Conservation (phyloP, 2,113 vertebrate genomes). For the Aegithalos caudatus region DNA sequence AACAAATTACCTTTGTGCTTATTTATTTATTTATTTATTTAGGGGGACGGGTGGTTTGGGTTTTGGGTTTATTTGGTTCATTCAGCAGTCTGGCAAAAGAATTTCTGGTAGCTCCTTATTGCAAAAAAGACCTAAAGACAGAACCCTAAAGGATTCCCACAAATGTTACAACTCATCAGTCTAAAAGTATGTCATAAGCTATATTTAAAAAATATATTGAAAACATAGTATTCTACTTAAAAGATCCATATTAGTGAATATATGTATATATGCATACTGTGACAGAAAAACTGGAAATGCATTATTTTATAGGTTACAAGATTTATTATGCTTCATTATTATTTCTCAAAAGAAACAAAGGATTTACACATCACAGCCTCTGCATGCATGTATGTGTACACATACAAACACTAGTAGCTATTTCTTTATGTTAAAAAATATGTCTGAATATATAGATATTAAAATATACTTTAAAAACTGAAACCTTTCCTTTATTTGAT, state of each 20-base stretch:
- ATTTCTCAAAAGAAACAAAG: not conserved
- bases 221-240: not conserved
- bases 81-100: not conserved
- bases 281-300: not conserved
- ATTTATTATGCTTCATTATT: not conserved
- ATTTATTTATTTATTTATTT: not conserved
- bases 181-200: not conserved
- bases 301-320: not conserved
- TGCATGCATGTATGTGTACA: rapidly evolving
- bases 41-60: rapidly evolving
- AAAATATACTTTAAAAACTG: not conserved
- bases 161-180: not conserved
- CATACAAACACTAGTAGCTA: not conserved
- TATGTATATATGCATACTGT: no score
- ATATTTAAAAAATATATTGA: not conserved
- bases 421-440: not conserved
- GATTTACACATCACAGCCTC: not conserved
- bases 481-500: not conserved
- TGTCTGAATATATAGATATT: not conserved
- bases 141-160: not conserved
- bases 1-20: not conserved
- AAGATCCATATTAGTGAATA: not conserved
- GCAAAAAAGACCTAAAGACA: not conserved
- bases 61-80: not conserved
- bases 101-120: not conserved